A percentile compares a stretch with the other conserved stretches of the same genome.
Conservation (phyloP, 2,113 vertebrate genomes). For the Xenopus laevis region DNA sequence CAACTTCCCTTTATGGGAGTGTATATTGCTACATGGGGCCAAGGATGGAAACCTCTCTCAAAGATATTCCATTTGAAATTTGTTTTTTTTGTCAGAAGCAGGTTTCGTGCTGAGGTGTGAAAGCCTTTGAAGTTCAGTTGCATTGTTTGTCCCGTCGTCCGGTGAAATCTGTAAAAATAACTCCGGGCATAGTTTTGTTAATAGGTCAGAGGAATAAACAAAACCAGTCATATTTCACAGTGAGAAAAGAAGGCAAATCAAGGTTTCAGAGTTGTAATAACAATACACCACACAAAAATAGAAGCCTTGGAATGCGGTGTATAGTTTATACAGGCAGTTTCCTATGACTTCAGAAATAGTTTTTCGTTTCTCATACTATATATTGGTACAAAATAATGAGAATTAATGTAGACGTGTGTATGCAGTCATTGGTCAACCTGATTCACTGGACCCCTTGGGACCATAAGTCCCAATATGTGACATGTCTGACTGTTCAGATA, state of each 20-base stretch:
- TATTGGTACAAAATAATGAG: neutral
- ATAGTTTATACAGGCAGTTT: slow-evolving; percentile 24
- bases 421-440: too few relatives aligned
- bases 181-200: slow-evolving; percentile 37
- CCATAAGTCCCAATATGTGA: too few relatives aligned
- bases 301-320: slow-evolving; percentile 13
- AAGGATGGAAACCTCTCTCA: neutral
- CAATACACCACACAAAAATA: slow-evolving; percentile 39
- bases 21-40: too few relatives aligned
- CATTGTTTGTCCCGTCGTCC: slow-evolving; percentile 33
- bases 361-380: slow-evolving; percentile 21
- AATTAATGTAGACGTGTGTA: neutral
- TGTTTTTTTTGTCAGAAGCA: neutral
- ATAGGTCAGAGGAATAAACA: slow-evolving; percentile 44
- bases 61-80: neutral
- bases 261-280: slow-evolving; percentile 26
- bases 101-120: slow-evolving; percentile 26
- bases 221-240: slow-evolving; percentile 24
- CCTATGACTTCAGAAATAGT: slow-evolving; percentile 35
- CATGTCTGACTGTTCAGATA: too few relatives aligned
- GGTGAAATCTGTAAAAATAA: slow-evolving; percentile 37
- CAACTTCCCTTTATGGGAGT: too few relatives aligned
- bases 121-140: slow-evolving; percentile 32
- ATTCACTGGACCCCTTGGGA: too few relatives aligned
- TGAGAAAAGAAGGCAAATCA: slow-evolving; percentile 33